Conservation (phyloP, 2,797 vertebrate genomes). For the Thunnus albacares region DNA sequence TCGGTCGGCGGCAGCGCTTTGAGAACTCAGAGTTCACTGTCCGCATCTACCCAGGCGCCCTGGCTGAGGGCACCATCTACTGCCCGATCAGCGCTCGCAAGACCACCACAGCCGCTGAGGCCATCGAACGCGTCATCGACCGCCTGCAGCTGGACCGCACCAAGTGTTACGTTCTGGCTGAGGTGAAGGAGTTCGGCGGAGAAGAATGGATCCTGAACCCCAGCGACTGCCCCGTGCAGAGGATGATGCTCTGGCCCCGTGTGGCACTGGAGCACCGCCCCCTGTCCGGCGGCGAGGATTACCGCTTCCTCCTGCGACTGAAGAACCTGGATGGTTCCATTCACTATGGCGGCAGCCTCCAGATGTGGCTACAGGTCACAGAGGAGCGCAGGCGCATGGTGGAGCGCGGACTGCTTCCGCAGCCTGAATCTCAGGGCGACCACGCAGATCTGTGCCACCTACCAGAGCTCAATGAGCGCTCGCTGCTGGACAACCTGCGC, state of each 20-base stretch:
- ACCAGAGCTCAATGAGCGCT: conserved; percentile 95
- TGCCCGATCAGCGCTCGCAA: conserved; percentile 95
- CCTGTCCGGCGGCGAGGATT: conserved; percentile 92
- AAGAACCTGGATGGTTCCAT: conserved; percentile 98
- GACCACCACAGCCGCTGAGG: conserved; percentile 95
- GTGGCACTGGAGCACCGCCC: conserved; percentile 94
- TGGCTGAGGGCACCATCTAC: conserved; percentile 97
- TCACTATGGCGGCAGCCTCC: conserved; percentile 94
- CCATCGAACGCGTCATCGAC: conserved; percentile 94
- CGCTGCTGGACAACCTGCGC: conserved; percentile 95
- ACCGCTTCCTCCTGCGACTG: conserved; percentile 95
- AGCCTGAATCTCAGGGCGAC: conserved; percentile 92
- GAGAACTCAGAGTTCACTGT: conserved; percentile 96
- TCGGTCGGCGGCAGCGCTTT: conserved; percentile 93
- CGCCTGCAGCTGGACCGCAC: conserved; percentile 93
- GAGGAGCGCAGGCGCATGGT: conserved; percentile 94
- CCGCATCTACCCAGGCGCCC: conserved; percentile 94
- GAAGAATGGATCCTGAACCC: conserved; percentile 99
- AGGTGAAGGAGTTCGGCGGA: conserved; percentile 98
- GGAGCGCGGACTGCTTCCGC: conserved; percentile 95
- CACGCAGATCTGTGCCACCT: conserved; percentile 94
- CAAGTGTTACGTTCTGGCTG: conserved; percentile 95
- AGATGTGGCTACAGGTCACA: conserved; percentile 96
- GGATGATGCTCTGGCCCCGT: conserved; percentile 99
- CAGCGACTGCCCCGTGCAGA: conserved; percentile 95